Percentiles rank a stretch among this genome's conserved stretches.
phyloP scores from a whole-genome alignment of 2,888 invertebrate genomes.

The Nipponacmea schrenckii region DNA sequence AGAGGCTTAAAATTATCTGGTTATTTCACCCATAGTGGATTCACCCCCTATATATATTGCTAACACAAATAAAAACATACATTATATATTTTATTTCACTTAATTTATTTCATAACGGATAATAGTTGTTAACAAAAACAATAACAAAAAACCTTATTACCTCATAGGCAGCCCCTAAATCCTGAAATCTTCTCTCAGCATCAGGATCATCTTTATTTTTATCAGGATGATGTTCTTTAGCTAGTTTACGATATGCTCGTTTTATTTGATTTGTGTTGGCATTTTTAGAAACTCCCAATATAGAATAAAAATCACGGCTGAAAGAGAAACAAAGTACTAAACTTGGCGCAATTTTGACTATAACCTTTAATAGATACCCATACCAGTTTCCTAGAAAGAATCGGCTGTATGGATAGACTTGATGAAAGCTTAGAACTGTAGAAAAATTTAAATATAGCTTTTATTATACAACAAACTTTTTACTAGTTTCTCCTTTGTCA shows the following conservation, averaged over 20 bases:
- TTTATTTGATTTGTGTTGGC: slow-evolving; percentile 95
- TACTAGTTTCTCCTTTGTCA: too few relatives aligned
- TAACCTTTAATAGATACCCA: background rate
- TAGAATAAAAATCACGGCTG: slow-evolving; percentile 92
- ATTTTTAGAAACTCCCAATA: slow-evolving; percentile 84
- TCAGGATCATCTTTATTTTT: slow-evolving; percentile 94
- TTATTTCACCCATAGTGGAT: too few relatives aligned
- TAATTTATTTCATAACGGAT: too few relatives aligned
- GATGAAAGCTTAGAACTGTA: too few relatives aligned
- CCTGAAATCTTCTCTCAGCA: slow-evolving; percentile 93
- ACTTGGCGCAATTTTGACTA: slow-evolving; percentile 11
- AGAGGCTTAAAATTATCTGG: too few relatives aligned
- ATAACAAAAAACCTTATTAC: slow-evolving; percentile 67
- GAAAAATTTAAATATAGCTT: too few relatives aligned
- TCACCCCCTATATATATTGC: too few relatives aligned
- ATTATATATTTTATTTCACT: too few relatives aligned
- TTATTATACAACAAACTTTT: too few relatives aligned
- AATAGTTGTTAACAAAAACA: too few relatives aligned
- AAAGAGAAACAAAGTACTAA: slow-evolving; percentile 35
- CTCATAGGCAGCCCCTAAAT: slow-evolving; percentile 95
- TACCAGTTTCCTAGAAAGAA: background rate
- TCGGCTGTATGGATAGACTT: background rate
- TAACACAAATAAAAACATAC: too few relatives aligned
- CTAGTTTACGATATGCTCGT: slow-evolving; percentile 94
- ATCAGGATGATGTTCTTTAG: slow-evolving; percentile 97